Conservation (phyloP, 2,113 vertebrate species). For the Lonchura striata region DNA sequence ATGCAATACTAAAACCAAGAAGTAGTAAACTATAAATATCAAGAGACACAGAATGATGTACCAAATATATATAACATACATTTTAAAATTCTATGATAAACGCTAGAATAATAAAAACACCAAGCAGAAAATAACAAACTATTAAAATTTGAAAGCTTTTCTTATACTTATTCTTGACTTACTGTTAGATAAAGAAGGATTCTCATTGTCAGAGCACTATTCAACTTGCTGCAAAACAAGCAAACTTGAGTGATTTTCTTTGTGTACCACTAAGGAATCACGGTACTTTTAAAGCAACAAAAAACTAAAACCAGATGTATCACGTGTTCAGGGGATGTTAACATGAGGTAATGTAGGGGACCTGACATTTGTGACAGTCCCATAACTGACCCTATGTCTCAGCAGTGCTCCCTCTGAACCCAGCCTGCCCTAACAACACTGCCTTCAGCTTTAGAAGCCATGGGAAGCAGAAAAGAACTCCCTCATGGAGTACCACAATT, state of each 20-base stretch:
- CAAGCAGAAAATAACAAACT: background rate
- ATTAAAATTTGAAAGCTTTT: background rate
- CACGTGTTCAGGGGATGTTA: background rate
- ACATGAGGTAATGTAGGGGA: background rate
- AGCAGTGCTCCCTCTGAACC: background rate
- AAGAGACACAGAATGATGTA: background rate
- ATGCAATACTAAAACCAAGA: background rate
- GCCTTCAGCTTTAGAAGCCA: background rate
- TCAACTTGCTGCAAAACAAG: background rate
- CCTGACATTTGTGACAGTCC: background rate
- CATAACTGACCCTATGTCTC: background rate
- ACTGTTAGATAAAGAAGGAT: background rate
- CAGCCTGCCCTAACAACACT: background rate
- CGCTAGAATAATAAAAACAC: background rate
- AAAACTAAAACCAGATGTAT: background rate
- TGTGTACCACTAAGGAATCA: background rate
- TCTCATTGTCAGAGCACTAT: background rate
- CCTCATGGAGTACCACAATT: fast-evolving
- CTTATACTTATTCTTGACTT: background rate
- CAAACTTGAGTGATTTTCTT: background rate
- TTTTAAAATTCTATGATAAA: background rate
- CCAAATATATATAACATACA: background rate
- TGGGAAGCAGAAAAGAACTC: background rate
- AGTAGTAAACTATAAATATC: background rate
- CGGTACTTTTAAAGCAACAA: background rate